These are phyloP conservation scores for Terrapene triunguis DNA, from an alignment of 2,113 vertebrate species.

Conservation along the genomic window DNA sequence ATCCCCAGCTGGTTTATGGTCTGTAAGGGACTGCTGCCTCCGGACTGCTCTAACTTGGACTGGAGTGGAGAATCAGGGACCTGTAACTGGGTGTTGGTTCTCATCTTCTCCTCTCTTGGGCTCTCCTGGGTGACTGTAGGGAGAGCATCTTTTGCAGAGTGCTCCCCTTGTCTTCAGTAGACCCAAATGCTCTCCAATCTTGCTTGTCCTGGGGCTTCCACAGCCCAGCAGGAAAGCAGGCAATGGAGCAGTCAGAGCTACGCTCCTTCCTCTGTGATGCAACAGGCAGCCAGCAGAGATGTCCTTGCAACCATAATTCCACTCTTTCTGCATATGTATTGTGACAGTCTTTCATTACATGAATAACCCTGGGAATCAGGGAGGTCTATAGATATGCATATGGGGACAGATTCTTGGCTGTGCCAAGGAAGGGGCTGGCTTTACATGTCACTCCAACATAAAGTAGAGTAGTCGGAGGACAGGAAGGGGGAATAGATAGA, in stretches of 20 bases:
- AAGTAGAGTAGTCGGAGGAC: neutral
- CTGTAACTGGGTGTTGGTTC: neutral
- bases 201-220: neutral
- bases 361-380: accelerated
- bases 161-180: neutral
- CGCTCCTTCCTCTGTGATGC: neutral
- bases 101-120: neutral
- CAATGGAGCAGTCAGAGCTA: neutral
- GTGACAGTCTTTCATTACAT: neutral
- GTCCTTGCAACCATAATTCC: neutral
- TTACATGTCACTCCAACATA: neutral
- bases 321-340: accelerated
- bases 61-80: neutral
- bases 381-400: neutral
- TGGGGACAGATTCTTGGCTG: accelerated
- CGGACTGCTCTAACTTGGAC: accelerated
- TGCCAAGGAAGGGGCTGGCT: neutral
- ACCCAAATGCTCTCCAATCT: neutral
- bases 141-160: neutral
- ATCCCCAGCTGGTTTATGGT: accelerated
- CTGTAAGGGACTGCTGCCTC: accelerated
- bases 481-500: too few relatives aligned
- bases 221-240: neutral
- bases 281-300: neutral
- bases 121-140: neutral